Evolutionary conservation across 2,113 vertebrate genomes (phyloP).

Genomic region (Mustela lutreola): DNA sequence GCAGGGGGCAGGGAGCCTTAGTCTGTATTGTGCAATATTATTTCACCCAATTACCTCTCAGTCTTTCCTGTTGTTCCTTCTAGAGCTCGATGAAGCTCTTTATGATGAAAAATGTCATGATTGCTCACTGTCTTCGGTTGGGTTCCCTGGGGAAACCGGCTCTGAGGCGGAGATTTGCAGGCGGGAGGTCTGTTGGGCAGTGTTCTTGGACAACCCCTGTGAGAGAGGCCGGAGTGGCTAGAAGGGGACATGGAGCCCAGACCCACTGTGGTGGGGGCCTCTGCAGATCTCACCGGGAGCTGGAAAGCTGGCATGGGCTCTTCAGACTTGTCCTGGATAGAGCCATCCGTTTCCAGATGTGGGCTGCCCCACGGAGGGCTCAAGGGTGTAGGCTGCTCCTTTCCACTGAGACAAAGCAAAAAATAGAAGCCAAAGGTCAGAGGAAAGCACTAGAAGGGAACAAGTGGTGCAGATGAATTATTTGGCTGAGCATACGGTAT

Average conservation of each 20-base stretch:
- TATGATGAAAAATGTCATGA: neutral
- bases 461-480: neutral
- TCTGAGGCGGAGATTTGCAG: neutral
- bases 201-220: neutral
- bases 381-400: neutral
- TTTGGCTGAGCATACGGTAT: neutral
- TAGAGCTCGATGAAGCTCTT: neutral
- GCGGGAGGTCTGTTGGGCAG: neutral
- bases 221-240: neutral
- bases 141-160: neutral
- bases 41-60: neutral
- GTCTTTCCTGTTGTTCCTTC: neutral
- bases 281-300: neutral
- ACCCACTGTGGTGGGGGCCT: neutral
- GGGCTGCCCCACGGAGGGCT: neutral
- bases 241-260: neutral
- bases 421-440: neutral
- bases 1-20: neutral
- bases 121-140: neutral
- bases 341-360: neutral
- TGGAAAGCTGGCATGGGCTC: neutral
- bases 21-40: neutral
- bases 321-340: neutral
- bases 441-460: neutral
- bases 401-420: neutral